Evolutionary conservation across 1,140 invertebrate species (phyloP).

Genomic region (Tetranychus cinnabarinus): DNA sequence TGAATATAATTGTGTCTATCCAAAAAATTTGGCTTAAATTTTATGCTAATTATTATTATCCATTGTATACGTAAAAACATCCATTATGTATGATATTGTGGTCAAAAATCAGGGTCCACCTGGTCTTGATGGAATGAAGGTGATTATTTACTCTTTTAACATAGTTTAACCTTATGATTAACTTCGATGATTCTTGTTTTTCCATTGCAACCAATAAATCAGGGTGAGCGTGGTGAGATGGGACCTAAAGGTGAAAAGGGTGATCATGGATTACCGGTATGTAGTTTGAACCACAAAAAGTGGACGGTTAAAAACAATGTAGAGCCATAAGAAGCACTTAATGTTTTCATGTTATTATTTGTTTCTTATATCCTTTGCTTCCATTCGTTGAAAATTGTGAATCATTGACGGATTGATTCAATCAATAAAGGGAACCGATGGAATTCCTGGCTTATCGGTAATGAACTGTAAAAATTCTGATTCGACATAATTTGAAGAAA

Average conservation of each 20-base stretch:
- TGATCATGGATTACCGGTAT: slow-evolving; percentile 11
- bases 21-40: too few relatives aligned
- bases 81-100: neutral
- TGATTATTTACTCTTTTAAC: neutral
- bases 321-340: neutral
- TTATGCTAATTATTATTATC: too few relatives aligned
- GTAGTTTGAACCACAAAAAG: neutral
- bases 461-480: slow-evolving; percentile 3
- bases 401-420: too few relatives aligned
- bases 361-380: neutral
- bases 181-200: neutral
- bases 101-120: slow-evolving; percentile 7
- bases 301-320: too few relatives aligned
- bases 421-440: slow-evolving; percentile 9
- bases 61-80: neutral
- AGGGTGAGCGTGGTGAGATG: slow-evolving; percentile 11
- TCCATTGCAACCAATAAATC: neutral
- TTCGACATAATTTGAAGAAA: neutral
- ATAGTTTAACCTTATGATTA: too few relatives aligned
- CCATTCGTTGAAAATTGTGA: neutral
- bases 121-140: slow-evolving; percentile 12
- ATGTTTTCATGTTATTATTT: neutral
- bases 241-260: slow-evolving; percentile 11
- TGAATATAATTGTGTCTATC: too few relatives aligned
- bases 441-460: slow-evolving; percentile 13